phyloP scores from a whole-genome alignment of 2,797 vertebrate species.

The Phaenicophaeus curvirostris region DNA sequence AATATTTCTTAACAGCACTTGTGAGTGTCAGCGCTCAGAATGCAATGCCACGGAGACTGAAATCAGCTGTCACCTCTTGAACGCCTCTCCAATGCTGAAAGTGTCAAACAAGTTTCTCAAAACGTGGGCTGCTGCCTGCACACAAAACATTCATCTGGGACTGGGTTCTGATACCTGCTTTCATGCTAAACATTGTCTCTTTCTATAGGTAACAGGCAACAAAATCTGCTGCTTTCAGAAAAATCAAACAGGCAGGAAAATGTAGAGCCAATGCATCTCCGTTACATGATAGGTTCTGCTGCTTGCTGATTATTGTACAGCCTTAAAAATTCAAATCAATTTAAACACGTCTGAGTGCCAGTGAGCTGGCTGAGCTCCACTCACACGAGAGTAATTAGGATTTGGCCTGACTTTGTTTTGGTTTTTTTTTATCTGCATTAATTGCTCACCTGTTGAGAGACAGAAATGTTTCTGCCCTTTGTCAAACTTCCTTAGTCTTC shows the following conservation, averaged over 20 bases:
- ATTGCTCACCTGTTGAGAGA: not conserved
- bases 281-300: not conserved
- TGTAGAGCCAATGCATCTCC: not conserved
- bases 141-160: not conserved
- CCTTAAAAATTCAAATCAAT: not conserved
- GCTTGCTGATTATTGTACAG: not conserved
- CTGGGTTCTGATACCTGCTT: not conserved
- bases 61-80: not conserved
- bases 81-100: not conserved
- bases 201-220: not conserved
- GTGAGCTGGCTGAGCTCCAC: not conserved
- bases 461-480: not conserved
- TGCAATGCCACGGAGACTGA: fast-evolving
- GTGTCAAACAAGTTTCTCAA: not conserved
- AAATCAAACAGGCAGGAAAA: not conserved
- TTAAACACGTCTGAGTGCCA: not conserved
- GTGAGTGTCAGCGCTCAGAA: not conserved
- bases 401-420: not conserved
- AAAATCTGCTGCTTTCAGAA: not conserved
- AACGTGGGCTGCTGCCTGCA: not conserved
- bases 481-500: not conserved
- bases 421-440: not conserved
- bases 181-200: not conserved
- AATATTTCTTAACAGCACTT: not conserved
- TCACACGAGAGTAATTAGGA: not conserved